Percentiles rank a stretch among this genome's conserved stretches.
phyloP scores from a whole-genome alignment of 2,888 invertebrate genomes.

The Xestoiulus laeticollis region DNA sequence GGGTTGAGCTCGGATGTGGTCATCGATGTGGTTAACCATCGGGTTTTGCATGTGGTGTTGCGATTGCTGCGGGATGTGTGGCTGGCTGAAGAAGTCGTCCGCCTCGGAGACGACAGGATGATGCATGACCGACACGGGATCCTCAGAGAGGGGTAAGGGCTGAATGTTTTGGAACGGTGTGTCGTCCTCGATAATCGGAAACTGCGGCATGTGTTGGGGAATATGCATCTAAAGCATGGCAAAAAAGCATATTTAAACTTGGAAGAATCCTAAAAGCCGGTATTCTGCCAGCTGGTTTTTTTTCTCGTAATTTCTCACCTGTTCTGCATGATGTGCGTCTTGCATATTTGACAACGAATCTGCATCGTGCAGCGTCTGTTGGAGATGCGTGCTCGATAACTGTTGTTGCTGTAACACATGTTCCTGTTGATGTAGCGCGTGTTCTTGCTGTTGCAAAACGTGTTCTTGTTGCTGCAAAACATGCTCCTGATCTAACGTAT shows the following conservation, averaged over 20 bases:
- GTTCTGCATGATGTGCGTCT: neutral
- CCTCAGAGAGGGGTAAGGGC: neutral
- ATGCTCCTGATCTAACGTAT: neutral
- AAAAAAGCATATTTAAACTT: neutral
- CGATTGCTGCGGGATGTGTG: neutral
- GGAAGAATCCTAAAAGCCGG: neutral
- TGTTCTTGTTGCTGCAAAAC: conserved; percentile 22
- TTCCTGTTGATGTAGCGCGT: neutral
- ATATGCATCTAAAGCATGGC: neutral
- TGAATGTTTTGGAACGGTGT: neutral
- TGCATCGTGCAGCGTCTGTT: neutral
- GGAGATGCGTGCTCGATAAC: neutral
- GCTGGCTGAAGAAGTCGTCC: conserved; percentile 50
- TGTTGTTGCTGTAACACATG: neutral
- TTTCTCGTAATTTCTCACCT: neutral
- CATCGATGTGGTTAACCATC: conserved; percentile 14
- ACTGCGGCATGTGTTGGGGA: conserved; percentile 7
- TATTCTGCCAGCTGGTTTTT: neutral
- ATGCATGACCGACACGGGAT: conserved; percentile 15
- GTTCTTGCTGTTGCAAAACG: neutral
- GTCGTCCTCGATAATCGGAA: neutral
- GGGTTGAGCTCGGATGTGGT: conserved; percentile 53
- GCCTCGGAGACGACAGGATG: neutral
- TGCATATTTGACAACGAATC: neutral
- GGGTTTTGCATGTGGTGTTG: conserved; percentile 42